Base-by-base conservation (phyloP, 2,113 vertebrate genomes). In the Antigone vipio region DNA sequence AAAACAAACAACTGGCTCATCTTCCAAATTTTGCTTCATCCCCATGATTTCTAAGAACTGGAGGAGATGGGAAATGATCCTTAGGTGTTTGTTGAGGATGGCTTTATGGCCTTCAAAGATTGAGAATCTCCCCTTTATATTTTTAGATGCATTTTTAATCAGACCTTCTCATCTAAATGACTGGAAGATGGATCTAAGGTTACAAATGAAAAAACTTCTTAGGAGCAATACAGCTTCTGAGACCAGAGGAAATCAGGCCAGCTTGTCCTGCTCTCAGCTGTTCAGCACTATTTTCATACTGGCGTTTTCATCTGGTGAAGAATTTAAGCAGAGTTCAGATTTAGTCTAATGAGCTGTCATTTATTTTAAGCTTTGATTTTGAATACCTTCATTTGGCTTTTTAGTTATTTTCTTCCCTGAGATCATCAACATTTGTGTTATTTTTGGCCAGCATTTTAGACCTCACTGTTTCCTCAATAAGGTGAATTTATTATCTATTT, bases 341-440 rank as follows among this genome's bases (percentile, higher is more conserved):
- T 95, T 90, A 94, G 84, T 74, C 45, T 84, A 89, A 94, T 89
- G 69, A 95, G 84, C 90, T 95, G 92, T 90, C 82, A 86, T 91
- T 94, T 96, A 96, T 92, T 97, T 97, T 94, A 86, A 92, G 74
- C 59, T 79, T 85, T 90, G 55, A 50, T 93, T 95, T 92, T 90
- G 80, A 93, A 66, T 66, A 79, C 45, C 53, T 96, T 93, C 58
- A 34, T 79, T 73, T 89, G 62, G 56, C 67, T 78, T 87, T 92
- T 93, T 75, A 73, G 74, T 71, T 95, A 88, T 92, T 96, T 94
- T 97, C 53, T 86, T 93, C 62, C 62, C 49, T 80, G 88, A 85
- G 73, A 84, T 93, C 74, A 75, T 82, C 77, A 84, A 72, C 50
- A n/a, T 66, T 92, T 67, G 13, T 56, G 32, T 82, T 94, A 85